Conservation (phyloP, 2,888 invertebrate species). For the Drosophila siamana region DNA sequence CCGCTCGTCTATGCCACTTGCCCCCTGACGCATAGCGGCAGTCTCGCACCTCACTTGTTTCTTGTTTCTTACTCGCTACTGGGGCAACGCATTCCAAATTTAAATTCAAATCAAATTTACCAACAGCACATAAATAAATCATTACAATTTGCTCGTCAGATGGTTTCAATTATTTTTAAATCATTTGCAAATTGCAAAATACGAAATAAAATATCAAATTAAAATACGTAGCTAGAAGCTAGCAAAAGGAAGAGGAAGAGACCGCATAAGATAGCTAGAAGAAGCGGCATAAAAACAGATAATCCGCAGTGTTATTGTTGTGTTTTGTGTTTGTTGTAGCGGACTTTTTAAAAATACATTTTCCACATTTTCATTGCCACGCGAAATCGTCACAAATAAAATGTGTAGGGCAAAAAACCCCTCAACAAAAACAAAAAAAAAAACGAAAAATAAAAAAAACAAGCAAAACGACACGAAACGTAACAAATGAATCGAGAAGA, state of each 20-base stretch:
- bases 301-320: constrained; percentile 33
- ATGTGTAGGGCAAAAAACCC: constrained; percentile 56
- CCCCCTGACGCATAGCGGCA: background rate
- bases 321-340: constrained; percentile 15
- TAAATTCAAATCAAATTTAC: constrained; percentile 47
- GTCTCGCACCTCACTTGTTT: background rate
- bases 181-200: constrained; percentile 25
- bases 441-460: constrained; percentile 40
- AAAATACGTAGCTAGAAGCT: constrained; percentile 36
- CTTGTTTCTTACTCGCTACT: background rate
- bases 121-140: constrained; percentile 56
- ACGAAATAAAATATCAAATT: constrained; percentile 36
- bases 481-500: constrained; percentile 13
- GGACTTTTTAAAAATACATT: constrained; percentile 67
- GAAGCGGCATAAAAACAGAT: constrained; percentile 33
- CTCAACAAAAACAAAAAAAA: constrained; percentile 3
- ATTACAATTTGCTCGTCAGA: constrained; percentile 23
- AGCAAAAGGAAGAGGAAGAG: background rate
- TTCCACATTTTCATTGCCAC: constrained; percentile 72
- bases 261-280: background rate
- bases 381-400: constrained; percentile 53
- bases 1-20: constrained; percentile 17
- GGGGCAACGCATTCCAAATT: constrained; percentile 30
- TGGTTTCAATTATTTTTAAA: constrained; percentile 47
- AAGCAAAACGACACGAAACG: constrained; percentile 6